phyloP scores from a whole-genome alignment of 2,113 vertebrate species.

The Vidua chalybeata region DNA sequence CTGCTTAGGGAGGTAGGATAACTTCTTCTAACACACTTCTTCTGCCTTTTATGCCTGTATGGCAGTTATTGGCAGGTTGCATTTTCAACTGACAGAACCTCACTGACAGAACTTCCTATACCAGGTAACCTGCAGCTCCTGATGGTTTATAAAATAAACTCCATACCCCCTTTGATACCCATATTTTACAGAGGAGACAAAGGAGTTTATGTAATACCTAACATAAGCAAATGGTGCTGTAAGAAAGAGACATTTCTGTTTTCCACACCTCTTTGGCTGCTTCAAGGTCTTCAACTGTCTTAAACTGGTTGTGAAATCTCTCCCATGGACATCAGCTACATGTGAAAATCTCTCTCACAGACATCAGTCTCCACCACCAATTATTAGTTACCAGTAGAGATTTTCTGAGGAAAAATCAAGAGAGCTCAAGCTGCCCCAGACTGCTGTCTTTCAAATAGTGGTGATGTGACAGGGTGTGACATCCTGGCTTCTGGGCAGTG shows the following conservation, averaged over 20 bases:
- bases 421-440: neutral
- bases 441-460: neutral
- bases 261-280: neutral
- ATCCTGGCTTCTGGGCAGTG: neutral
- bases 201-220: neutral
- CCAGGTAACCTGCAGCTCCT: neutral
- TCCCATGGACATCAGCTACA: neutral
- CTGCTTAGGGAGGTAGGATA: neutral
- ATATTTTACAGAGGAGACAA: neutral
- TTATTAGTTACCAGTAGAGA: neutral
- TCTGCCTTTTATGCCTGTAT: neutral
- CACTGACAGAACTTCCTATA: neutral
- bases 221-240: neutral
- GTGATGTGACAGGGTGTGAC: neutral
- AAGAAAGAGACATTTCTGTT: neutral
- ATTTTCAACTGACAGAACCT: neutral
- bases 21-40: neutral
- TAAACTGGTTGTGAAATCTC: neutral
- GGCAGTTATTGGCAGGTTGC: neutral
- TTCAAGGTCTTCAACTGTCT: neutral
- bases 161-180: neutral
- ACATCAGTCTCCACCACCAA: neutral
- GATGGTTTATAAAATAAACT: neutral
- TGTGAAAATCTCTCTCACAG: accelerated
- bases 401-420: neutral